Evolutionary conservation across 37 sponge, comb jelly and placozoan genomes (phyloP), one percentile per base, ranked within the genome.

Genomic region (Halichondria panicea): DNA sequence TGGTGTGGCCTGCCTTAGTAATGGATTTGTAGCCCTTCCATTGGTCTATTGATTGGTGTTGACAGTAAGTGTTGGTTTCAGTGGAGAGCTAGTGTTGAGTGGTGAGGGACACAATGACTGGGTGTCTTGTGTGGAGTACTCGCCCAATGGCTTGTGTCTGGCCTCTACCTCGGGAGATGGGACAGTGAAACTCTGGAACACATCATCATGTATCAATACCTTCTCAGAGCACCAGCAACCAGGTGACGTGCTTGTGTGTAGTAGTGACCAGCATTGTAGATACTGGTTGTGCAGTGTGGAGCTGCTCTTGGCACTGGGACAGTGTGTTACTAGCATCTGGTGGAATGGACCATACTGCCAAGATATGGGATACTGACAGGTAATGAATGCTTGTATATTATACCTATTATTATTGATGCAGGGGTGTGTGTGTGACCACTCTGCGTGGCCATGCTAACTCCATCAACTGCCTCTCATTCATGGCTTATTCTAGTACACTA

Each of bases 71-170:
- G 24, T 15, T 58, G 19, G 11, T 25, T 55, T 30, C 48, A 87
- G 81, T 74, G 77, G 88, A 28, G 83, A 93, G 21, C 65, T 73
- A n/a, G 15, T 95, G 53, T 77, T 97, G 90, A 87, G 75, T 33
- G 98, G 98, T 28, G 77, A 80, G 31, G 98, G 98, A 46, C 98
- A 97, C 70, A 73, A 55, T 24, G 96, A 91, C 66, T 97, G 98
- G 98, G 61, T 97, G 13, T 78, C 83, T 3, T 66, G 50, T 1
- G 85, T 65, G 1, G 71, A 72, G 37, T 93, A 92, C 68, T 76
- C 86, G 70, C 93, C 87, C 2, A 41, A 45, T 66, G 84, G 61
- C 38, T 21, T 59, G 53, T 22, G 27, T 1, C 78, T 97, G 43
- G 98, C 95, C 21, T 92, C 89, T 34, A 61, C 66, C 31, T 94